Base-by-base conservation (phyloP, 2,797 vertebrate genomes). In the Alcedo atthis region DNA sequence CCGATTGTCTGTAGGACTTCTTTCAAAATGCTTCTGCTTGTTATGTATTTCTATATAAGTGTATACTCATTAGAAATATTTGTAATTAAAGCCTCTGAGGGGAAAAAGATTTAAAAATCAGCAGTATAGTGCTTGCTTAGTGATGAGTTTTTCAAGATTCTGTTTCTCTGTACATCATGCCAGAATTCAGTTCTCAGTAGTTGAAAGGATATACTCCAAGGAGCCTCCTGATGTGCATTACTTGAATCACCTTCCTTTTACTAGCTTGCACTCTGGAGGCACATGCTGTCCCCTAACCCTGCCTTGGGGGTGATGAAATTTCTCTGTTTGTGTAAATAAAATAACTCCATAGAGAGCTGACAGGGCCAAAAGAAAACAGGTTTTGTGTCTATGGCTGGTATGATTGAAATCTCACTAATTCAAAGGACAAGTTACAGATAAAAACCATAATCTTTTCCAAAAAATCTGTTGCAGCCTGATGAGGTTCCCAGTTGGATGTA, bases 351-450 rank as follows among this genome's bases (percentile, higher is more conserved):
- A 70, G 69, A 92, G 68, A 84, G 73, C 78, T 92, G 84, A 82
- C 61, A 71, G 43, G 37, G 46, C 81, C 46, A 57, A 66, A 94
- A 92, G 40, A 90, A 78, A 93, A 71, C 79, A 74, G 33, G 48
- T 90, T 95, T 75, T 89, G 21, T 77, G 64, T 89, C 58, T 83
- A 2, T 42, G 64, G 45, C 33, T 55, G 16, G 79, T 92, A 53
- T 51, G 57, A 77, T 90, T 54, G 85, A 94, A 92, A 87, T 85
- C 86, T 95, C 24, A 26, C 35, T 80, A 58, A 89, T 45, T 89
- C 61, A 75, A 90, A 94, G 42, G 53, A 81, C 55, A 53, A 76
- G 51, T 88, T 88, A 59, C 15, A 46, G 53, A 3, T 59, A 78
- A 85, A 42, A 81, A 37, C 3, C 0, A 0, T 32, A 2, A 3